Evolutionary conservation across 2,113 vertebrate species (phyloP).

Genomic region (Platanista minor): DNA sequence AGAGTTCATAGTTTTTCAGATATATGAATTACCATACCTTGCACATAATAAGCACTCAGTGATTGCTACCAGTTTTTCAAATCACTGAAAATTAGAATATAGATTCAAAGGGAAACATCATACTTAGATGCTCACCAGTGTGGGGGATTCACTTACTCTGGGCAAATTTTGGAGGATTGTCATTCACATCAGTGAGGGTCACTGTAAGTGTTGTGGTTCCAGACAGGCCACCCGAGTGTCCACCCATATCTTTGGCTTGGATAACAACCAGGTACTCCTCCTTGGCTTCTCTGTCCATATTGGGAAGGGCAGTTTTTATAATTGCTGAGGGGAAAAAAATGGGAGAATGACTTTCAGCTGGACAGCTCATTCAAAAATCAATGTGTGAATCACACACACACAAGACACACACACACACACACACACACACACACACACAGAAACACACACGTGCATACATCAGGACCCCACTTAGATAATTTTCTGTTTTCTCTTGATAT

Average conservation of each 20-base stretch:
- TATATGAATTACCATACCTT: neutral
- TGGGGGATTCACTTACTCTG: constrained; percentile 88
- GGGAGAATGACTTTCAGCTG: neutral
- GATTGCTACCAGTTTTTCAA: neutral
- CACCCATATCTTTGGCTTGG: constrained; percentile 99
- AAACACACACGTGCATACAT: neutral
- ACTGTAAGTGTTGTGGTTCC: constrained; percentile 97
- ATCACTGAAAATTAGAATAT: neutral
- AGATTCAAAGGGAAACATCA: neutral
- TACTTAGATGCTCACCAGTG: neutral
- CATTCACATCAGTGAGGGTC: constrained; percentile 95
- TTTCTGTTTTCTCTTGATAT: neutral
- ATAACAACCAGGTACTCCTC: constrained; percentile 98
- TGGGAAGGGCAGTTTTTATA: constrained; percentile 96
- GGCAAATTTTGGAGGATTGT: constrained; percentile 98
- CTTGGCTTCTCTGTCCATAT: constrained; percentile 98
- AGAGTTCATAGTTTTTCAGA: neutral
- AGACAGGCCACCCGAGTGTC: constrained; percentile 96
- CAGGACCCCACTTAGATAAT: neutral
- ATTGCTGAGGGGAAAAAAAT: constrained; percentile 84
- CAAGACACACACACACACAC: neutral
- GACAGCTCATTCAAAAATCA: neutral
- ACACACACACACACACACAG: neutral
- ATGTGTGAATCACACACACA: neutral
- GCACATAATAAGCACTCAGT: neutral